phyloP scores from a whole-genome alignment of 1,140 invertebrate species.

The Ylistrum balloti region DNA sequence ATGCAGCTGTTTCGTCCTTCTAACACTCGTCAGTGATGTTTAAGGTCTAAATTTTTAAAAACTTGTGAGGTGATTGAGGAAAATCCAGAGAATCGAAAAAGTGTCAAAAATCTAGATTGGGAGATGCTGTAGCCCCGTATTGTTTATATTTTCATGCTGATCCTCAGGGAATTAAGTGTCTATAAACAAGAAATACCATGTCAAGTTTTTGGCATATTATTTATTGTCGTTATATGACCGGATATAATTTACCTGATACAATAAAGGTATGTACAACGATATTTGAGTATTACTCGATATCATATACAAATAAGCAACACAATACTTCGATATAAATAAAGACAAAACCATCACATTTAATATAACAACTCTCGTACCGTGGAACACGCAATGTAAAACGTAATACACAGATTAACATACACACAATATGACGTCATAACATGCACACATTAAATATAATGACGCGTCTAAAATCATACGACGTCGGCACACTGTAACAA shows the following conservation, averaged over 20 bases:
- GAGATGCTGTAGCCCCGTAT: too few relatives aligned
- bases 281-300: not conserved
- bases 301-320: not conserved
- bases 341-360: not conserved
- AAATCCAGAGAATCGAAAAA: too few relatives aligned
- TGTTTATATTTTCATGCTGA: too few relatives aligned
- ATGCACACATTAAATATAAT: not conserved
- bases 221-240: not conserved
- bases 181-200: not conserved
- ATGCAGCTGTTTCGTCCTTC: too few relatives aligned
- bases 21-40: too few relatives aligned
- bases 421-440: not conserved
- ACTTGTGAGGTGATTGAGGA: too few relatives aligned
- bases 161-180: not conserved
- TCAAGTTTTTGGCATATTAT: not conserved
- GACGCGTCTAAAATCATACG: not conserved
- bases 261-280: not conserved
- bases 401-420: not conserved
- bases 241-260: not conserved
- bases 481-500: not conserved
- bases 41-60: too few relatives aligned
- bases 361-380: not conserved
- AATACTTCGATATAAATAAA: constrained; percentile 6
- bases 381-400: not conserved
- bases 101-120: too few relatives aligned